Evolutionary conservation across 1,140 invertebrate genomes (phyloP).

Genomic region (Neuroterus valhalla): DNA sequence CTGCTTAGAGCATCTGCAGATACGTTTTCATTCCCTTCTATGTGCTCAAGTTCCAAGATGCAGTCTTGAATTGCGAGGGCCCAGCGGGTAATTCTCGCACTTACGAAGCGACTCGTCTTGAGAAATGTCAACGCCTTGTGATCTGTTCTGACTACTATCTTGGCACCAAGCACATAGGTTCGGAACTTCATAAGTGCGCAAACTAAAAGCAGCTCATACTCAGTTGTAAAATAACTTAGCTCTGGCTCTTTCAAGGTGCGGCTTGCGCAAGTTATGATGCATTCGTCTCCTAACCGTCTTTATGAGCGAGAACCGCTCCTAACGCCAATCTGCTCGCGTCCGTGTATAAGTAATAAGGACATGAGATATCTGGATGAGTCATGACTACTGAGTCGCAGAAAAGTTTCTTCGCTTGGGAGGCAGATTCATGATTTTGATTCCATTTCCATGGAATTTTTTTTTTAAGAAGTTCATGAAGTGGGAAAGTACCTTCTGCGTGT

Average conservation of each 20-base stretch:
- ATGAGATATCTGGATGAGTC: slow-evolving; percentile 52
- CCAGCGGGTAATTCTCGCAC: slow-evolving; percentile 38
- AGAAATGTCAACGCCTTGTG: too few relatives aligned
- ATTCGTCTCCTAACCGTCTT: too few relatives aligned
- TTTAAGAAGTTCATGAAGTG: background rate
- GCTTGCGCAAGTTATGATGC: too few relatives aligned
- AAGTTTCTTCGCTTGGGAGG: slow-evolving; percentile 16
- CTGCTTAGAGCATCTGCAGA: slow-evolving; percentile 31
- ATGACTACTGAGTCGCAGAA: slow-evolving; percentile 49
- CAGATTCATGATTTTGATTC: background rate
- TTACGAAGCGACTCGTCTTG: slow-evolving; percentile 34
- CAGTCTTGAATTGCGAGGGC: slow-evolving; percentile 57
- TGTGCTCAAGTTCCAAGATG: slow-evolving; percentile 44
- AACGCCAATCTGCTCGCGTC: slow-evolving; percentile 63
- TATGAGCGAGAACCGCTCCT: too few relatives aligned
- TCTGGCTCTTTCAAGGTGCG: too few relatives aligned
- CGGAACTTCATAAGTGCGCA: slow-evolving; percentile 66
- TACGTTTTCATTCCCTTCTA: slow-evolving; percentile 30
- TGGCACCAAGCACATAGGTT: too few relatives aligned
- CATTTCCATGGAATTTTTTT: background rate
- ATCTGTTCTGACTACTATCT: too few relatives aligned
- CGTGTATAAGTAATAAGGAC: slow-evolving; percentile 54
- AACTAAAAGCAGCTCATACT: too few relatives aligned
- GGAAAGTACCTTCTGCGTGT: background rate
- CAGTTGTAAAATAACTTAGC: too few relatives aligned